These are phyloP conservation scores for Scatophagus argus DNA, from an alignment of 2,113 vertebrate species.

Conservation along the genomic window DNA sequence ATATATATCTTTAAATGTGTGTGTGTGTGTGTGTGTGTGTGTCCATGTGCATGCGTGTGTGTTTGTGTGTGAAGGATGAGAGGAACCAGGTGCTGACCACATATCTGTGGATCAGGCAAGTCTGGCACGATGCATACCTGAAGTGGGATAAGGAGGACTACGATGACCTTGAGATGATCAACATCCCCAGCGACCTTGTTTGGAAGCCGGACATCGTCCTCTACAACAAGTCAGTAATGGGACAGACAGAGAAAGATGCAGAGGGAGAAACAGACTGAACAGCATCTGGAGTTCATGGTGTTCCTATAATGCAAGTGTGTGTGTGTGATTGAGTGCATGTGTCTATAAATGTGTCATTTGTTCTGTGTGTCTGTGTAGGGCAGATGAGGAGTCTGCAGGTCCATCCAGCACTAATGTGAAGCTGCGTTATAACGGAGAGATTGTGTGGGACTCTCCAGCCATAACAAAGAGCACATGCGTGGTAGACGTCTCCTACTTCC, in stretches of 20 bases:
- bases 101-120: conserved; percentile 96
- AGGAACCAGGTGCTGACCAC: conserved; percentile 96
- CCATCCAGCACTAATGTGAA: conserved; percentile 94
- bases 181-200: conserved; percentile 94
- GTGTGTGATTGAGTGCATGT: neutral
- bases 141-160: conserved; percentile 95
- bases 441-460: conserved; percentile 96
- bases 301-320: neutral
- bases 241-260: neutral
- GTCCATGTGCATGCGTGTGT: conserved; percentile 25
- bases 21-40: conserved; percentile 30
- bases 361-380: conserved; percentile 79
- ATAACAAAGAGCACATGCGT: conserved; percentile 98
- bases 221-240: conserved; percentile 92
- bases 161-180: conserved; percentile 94
- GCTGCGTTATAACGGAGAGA: conserved; percentile 93
- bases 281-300: neutral
- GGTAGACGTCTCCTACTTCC: conserved; percentile 97
- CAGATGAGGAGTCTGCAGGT: conserved; percentile 93
- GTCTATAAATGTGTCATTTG: neutral
- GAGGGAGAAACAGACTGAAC: neutral
- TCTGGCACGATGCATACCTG: conserved; percentile 93
- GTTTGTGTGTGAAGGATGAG: conserved; percentile 87
- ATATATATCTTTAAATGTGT: neutral
- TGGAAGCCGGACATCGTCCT: conserved; percentile 98